These are phyloP conservation scores for Trichogramma dendrolimi DNA, from an alignment of 2,888 invertebrate species.

Conservation along the genomic window DNA sequence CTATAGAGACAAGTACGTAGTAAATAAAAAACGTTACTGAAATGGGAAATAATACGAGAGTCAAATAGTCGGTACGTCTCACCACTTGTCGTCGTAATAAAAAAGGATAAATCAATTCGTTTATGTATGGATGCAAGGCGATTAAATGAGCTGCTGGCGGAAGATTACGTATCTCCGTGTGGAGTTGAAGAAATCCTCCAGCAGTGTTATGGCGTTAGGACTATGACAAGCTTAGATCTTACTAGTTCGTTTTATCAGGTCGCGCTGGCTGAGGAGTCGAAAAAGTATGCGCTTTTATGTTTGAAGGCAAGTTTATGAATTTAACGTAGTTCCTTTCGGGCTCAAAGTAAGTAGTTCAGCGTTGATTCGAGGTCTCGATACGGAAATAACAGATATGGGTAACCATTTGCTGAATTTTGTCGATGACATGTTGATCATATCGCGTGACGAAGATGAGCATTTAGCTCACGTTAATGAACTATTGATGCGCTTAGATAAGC, in stretches of 20 bases:
- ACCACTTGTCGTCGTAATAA: slow-evolving; percentile 6
- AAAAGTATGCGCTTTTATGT: background rate
- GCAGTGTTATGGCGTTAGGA: background rate
- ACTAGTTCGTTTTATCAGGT: slow-evolving; percentile 4
- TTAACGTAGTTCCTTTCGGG: background rate
- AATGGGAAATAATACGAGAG: background rate
- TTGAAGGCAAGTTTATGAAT: background rate
- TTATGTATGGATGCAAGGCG: background rate
- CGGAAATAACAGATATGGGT: slow-evolving; percentile 1
- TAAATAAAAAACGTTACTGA: slow-evolving; percentile 4
- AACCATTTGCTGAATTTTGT: too few relatives aligned
- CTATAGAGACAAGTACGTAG: background rate
- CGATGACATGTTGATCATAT: too few relatives aligned
- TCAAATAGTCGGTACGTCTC: too few relatives aligned
- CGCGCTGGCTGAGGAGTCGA: background rate
- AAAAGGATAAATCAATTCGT: slow-evolving; percentile 1
- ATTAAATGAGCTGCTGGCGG: background rate
- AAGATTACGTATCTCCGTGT: background rate
- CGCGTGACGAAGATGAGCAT: background rate
- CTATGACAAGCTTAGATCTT: background rate
- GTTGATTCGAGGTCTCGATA: background rate
- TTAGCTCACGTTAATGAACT: background rate
- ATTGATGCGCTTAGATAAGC: background rate
- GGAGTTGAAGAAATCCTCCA: background rate
- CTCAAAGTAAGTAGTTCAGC: background rate